phyloP scores from a whole-genome alignment of 2,113 vertebrate species.

The Crotalus tigris region DNA sequence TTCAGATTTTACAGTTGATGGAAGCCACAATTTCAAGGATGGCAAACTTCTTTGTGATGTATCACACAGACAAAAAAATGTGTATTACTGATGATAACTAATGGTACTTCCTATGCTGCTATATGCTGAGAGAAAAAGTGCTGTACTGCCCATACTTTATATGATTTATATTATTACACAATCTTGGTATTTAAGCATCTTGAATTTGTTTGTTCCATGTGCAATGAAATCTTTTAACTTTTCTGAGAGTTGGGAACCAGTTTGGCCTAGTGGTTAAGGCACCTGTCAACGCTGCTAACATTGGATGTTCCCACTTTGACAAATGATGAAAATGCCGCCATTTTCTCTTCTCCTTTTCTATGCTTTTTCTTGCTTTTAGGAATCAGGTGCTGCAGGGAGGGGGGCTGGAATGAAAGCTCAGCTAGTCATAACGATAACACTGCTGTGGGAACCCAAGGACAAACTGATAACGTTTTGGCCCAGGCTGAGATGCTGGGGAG shows the following conservation, averaged over 20 bases:
- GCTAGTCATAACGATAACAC: no score
- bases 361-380: no score
- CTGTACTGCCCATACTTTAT: not conserved
- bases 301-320: no score
- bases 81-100: not conserved
- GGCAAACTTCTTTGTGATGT: not conserved
- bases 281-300: no score
- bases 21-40: not conserved
- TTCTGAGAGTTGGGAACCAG: not conserved
- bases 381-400: no score
- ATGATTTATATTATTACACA: not conserved
- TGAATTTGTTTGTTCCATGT: not conserved
- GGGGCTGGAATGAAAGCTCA: no score
- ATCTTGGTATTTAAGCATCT: not conserved
- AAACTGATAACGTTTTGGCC: no score
- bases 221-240: not conserved
- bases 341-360: no score
- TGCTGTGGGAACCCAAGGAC: no score
- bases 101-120: not conserved
- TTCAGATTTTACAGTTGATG: not conserved
- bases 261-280: not conserved
- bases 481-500: no score
- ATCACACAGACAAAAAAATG: not conserved
- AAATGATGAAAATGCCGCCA: no score
- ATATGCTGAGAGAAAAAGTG: not conserved